Percentiles rank a stretch among this genome's conserved stretches.
Conservation (phyloP, 1,140 invertebrate species). For the Neodiprion pinetum region DNA sequence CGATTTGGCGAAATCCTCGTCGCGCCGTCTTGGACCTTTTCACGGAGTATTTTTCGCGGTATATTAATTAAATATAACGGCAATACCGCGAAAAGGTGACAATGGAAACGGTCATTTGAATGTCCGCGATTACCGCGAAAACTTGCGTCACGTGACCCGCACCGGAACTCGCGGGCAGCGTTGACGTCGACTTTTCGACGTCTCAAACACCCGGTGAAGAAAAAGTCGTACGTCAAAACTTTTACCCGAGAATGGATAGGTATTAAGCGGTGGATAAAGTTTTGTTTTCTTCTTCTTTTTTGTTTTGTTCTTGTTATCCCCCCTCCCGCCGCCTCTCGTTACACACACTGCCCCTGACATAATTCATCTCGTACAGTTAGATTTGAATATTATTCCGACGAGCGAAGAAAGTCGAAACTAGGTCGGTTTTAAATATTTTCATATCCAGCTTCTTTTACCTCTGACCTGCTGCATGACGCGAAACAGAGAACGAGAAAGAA, state of each 20-base stretch:
- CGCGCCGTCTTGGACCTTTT: too few species aligned
- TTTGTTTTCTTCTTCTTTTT: neutral
- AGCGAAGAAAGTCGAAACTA: neutral
- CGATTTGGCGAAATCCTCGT: too few species aligned
- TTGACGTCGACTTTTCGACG: too few species aligned
- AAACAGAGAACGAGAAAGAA: too few species aligned
- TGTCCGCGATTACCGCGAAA: neutral
- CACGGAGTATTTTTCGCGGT: neutral
- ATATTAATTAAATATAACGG: neutral
- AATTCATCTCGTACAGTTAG: neutral
- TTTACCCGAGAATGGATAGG: neutral
- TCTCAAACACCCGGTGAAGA: too few species aligned
- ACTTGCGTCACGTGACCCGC: neutral
- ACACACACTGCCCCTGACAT: neutral
- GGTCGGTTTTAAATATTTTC: neutral
- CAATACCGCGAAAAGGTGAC: neutral
- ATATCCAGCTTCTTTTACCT: too few species aligned
- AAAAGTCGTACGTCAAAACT: too few species aligned
- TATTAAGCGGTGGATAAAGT: neutral
- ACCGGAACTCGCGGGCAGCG: neutral
- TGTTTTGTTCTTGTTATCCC: neutral
- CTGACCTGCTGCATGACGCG: too few species aligned
- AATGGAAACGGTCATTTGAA: conserved; percentile 1
- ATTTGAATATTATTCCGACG: neutral
- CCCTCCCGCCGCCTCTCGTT: neutral